Percentiles rank a stretch among this genome's conserved stretches.
Conservation (phyloP, 2,113 vertebrate species). For the Acinonyx jubatus region DNA sequence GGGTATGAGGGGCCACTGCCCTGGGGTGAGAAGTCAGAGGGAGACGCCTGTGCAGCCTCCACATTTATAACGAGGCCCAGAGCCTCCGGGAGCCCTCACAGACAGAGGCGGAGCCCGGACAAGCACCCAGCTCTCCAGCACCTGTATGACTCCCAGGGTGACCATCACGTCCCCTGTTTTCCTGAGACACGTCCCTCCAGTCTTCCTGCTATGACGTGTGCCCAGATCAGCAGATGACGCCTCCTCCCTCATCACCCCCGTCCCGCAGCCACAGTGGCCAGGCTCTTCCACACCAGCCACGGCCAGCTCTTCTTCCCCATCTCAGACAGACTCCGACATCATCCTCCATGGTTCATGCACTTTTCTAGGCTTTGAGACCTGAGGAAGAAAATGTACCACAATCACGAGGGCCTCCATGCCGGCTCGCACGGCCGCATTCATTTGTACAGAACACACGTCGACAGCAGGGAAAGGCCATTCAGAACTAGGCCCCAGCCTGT, state of each 20-base stretch:
- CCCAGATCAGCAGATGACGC: rapidly evolving
- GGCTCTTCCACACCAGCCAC: no score
- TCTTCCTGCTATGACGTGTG: rapidly evolving
- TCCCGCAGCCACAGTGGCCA: rapidly evolving
- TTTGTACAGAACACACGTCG: neutral
- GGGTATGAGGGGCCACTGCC: neutral
- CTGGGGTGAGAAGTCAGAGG: neutral
- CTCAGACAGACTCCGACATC: neutral
- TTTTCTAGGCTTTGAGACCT: neutral
- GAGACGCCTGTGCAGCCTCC: rapidly evolving
- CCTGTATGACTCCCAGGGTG: neutral
- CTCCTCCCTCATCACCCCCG: rapidly evolving
- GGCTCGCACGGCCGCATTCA: no score
- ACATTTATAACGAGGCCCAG: neutral
- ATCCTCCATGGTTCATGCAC: neutral
- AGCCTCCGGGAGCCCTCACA: no score
- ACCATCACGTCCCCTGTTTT: rapidly evolving
- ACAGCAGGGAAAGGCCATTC: rapidly evolving
- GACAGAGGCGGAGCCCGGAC: no score
- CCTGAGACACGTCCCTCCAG: neutral
- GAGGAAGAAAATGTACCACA: neutral
- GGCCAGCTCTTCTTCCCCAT: neutral
- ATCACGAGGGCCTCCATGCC: no score
- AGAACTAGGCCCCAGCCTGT: neutral
- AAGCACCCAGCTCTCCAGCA: neutral